Percentiles rank a stretch among this genome's conserved stretches.
Conservation (phyloP, 2,113 vertebrate species). For the human region GRCh38 chr5:150162501-150163000, state of each 20-base stretch:
- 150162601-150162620: not conserved
- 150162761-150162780: not conserved
- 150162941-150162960: no score
- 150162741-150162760: not conserved
- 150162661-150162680: not conserved
- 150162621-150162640: not conserved
- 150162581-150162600: not conserved
- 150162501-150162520: not conserved
- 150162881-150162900: no score
- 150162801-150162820: not conserved
- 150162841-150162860: no score
- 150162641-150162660: not conserved
- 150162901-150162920: no score
- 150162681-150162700: slow-evolving; percentile 48
- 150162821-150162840: no score
- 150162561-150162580: not conserved
- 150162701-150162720: slow-evolving; percentile 59
- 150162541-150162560: not conserved
- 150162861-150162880: no score
- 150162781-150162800: not conserved
- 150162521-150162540: not conserved
- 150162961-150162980: no score
- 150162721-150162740: slow-evolving; percentile 71
- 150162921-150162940: no score
- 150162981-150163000: no score